These are phyloP conservation scores for Amphimedon queenslandica DNA, from an alignment of 37 sponge, comb jelly and placozoan species.

Conservation along the genomic window DNA sequence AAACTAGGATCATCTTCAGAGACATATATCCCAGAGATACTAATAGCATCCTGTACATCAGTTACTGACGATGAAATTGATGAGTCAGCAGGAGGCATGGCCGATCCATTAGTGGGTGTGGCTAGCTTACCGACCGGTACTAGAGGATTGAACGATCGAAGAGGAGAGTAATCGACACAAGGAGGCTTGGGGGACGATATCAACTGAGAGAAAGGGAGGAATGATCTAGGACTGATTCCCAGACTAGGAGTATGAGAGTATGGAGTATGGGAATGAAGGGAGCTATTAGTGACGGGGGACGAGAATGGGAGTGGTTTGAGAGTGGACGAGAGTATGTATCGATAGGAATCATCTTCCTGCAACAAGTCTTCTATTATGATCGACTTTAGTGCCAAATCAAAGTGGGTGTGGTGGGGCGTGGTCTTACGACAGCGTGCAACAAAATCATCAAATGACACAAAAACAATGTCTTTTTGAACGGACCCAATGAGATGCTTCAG, in stretches of 20 bases:
- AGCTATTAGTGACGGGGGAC: constrained; percentile 28
- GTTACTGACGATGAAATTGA: not conserved
- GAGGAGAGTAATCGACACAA: constrained; percentile 31
- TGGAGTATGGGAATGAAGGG: too few species aligned
- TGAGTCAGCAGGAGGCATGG: not conserved
- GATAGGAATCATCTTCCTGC: constrained; percentile 67
- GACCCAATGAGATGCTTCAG: constrained; percentile 38
- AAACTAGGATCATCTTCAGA: constrained; percentile 44
- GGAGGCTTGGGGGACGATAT: constrained; percentile 47
- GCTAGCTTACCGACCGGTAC: not conserved
- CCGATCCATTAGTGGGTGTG: not conserved
- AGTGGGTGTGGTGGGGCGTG: constrained; percentile 23
- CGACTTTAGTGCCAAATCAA: constrained; percentile 69
- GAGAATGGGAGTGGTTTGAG: constrained; percentile 53
- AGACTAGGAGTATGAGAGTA: not conserved
- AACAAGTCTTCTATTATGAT: constrained; percentile 83
- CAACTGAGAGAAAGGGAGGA: constrained; percentile 47
- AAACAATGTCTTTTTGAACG: constrained; percentile 45
- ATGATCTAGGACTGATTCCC: not conserved
- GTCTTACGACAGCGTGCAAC: constrained; percentile 14
- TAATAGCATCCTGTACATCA: constrained; percentile 43
- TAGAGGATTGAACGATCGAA: constrained; percentile 52
- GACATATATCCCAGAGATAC: constrained; percentile 46
- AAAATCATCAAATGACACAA: constrained; percentile 66
- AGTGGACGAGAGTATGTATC: constrained; percentile 71